Percentiles rank a stretch among this genome's conserved stretches.
These are phyloP conservation scores for Zoroaster sp. DNA, from an alignment of 53 echinoderm and acorn worm species.

Conservation along the genomic window DNA sequence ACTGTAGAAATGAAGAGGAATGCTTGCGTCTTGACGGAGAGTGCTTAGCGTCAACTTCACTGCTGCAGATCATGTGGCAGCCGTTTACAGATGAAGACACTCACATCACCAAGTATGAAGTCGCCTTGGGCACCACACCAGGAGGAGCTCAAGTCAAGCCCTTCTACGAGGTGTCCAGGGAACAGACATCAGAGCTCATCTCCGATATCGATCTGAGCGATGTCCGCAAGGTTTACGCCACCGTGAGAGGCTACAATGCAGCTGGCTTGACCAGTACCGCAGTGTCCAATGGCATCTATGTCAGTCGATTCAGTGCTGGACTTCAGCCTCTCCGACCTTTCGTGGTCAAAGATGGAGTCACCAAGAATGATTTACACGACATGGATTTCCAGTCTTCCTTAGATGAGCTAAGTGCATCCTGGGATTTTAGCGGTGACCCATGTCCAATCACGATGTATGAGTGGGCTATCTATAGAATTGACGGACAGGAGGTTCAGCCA, in stretches of 20 bases:
- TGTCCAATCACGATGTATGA: conserved; percentile 54
- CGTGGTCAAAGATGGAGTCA: conserved; percentile 50
- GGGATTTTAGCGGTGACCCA: conserved; percentile 71
- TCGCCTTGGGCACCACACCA: conserved; percentile 56
- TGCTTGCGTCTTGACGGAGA: conserved; percentile 17
- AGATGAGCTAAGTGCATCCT: conserved; percentile 26
- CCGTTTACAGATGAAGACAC: conserved; percentile 54
- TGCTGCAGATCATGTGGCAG: conserved; percentile 40
- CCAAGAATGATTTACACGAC: background rate
- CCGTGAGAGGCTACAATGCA: conserved; percentile 52
- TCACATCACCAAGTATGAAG: conserved; percentile 37
- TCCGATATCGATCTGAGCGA: conserved; percentile 13
- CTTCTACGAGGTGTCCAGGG: no score
- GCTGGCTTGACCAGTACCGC: conserved; percentile 53
- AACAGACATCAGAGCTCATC: conserved; percentile 19
- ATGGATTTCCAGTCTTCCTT: conserved; percentile 52
- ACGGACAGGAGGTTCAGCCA: conserved; percentile 50
- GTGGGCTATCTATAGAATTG: conserved; percentile 65
- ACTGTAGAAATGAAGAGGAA: background rate
- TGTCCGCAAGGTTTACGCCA: conserved; percentile 12
- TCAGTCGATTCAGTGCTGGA: conserved; percentile 49
- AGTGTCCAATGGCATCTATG: conserved; percentile 56
- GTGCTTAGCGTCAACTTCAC: conserved; percentile 35
- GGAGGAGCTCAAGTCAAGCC: conserved; percentile 53
- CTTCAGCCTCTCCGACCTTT: conserved; percentile 47